These are phyloP conservation scores for Ceyx margarethae DNA, from an alignment of 2,113 vertebrate genomes.

Conservation along the genomic window DNA sequence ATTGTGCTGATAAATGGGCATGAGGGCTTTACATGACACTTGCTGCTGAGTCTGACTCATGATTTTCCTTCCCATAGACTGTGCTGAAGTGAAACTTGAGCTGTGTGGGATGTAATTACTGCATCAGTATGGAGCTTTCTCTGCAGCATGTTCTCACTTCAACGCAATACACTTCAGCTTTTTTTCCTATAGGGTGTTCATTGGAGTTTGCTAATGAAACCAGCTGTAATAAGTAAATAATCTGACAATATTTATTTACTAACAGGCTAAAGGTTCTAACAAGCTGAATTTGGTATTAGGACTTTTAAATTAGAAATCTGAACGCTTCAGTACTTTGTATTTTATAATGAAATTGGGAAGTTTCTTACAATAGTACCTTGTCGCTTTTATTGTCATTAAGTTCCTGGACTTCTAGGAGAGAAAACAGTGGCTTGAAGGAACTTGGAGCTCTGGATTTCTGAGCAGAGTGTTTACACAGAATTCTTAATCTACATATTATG, in stretches of 20 bases:
- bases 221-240: not conserved
- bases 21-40: not conserved
- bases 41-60: constrained; percentile 3
- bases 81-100: constrained; percentile 17
- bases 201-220: not conserved
- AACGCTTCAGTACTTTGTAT: not conserved
- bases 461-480: not conserved
- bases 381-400: not conserved
- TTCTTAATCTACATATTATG: not conserved
- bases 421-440: not conserved
- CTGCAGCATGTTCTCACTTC: not conserved
- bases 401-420: not conserved
- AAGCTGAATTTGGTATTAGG: not conserved
- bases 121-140: not conserved
- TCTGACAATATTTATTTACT: not conserved
- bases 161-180: not conserved
- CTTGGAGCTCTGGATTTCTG: not conserved
- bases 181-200: not conserved
- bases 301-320: not conserved
- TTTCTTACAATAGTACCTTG: not conserved
- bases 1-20: not conserved
- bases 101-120: not conserved
- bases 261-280: not conserved
- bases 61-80: not conserved
- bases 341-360: not conserved